Percentiles rank a stretch among this genome's conserved stretches.
phyloP scores from a whole-genome alignment of 1,140 invertebrate species.

The Copidosoma floridanum region DNA sequence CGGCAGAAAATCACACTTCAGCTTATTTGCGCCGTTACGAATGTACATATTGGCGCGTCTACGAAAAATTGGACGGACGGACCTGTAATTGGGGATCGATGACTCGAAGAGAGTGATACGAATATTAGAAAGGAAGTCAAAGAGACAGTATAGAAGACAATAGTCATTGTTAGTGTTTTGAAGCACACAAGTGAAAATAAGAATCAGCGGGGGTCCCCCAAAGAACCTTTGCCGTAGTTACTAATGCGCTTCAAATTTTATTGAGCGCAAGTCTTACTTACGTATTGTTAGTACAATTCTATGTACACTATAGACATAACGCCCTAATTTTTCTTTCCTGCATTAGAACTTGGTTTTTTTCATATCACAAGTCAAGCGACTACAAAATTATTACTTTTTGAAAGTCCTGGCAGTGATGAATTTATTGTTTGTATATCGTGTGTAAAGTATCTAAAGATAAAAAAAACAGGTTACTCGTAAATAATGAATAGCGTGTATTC shows the following conservation, averaged over 20 bases:
- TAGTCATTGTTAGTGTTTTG: background rate
- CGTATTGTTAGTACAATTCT: no score
- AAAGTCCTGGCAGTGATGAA: slow-evolving; percentile 26
- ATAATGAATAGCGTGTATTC: slow-evolving; percentile 13
- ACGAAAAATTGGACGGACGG: slow-evolving; percentile 25
- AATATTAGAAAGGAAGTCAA: background rate
- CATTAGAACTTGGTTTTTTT: no score
- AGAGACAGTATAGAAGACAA: no score
- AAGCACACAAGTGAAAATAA: slow-evolving; percentile 8
- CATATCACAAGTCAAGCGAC: slow-evolving; percentile 27
- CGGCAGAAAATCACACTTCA: background rate
- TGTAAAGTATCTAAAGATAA: background rate
- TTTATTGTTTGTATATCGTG: slow-evolving; percentile 2
- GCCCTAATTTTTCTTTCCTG: no score
- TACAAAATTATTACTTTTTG: slow-evolving; percentile 8
- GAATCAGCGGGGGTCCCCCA: slow-evolving; percentile 6
- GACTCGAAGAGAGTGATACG: background rate
- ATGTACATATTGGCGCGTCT: slow-evolving; percentile 2
- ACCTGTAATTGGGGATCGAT: slow-evolving; percentile 23
- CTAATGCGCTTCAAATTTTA: no score
- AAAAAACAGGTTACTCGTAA: slow-evolving; percentile 18
- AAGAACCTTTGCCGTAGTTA: slow-evolving; percentile 19
- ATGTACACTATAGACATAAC: no score
- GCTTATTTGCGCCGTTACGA: background rate
- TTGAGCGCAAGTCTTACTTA: no score